Evolutionary conservation across 2,888 invertebrate species (phyloP).

Genomic region (Marronus borbonicus): DNA sequence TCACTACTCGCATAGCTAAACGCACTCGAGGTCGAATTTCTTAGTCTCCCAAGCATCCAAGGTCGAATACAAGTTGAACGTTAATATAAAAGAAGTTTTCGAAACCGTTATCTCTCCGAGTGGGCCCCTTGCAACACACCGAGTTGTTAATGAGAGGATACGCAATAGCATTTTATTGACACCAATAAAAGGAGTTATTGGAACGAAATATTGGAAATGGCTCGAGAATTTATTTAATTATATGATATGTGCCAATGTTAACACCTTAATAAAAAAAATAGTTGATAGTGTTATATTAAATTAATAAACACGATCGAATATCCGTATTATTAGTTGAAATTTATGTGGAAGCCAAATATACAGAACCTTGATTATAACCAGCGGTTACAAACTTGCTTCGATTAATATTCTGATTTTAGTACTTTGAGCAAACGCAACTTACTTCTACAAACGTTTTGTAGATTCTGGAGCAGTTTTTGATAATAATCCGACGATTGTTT

Average conservation of each 20-base stretch:
- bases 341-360: too few species aligned
- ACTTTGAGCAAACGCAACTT: too few species aligned
- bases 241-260: background rate
- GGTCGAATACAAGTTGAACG: conserved; percentile 59
- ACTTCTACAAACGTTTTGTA: too few species aligned
- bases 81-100: conserved; percentile 53
- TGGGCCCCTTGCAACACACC: conserved; percentile 51
- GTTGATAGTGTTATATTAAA: background rate
- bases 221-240: conserved; percentile 7
- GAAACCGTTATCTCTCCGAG: conserved; percentile 53
- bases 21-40: conserved; percentile 65
- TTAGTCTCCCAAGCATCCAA: conserved; percentile 66
- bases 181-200: conserved; percentile 27
- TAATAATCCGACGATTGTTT: too few species aligned
- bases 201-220: background rate
- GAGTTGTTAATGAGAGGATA: conserved; percentile 26
- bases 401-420: too few species aligned
- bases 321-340: too few species aligned
- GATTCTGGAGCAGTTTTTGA: too few species aligned
- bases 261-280: background rate
- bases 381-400: too few species aligned
- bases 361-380: too few species aligned
- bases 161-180: conserved; percentile 30
- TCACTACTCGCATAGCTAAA: conserved; percentile 8
- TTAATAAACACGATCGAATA: background rate